phyloP scores from a whole-genome alignment of 2,888 invertebrate genomes.

The Chrysomela aeneicollis region DNA sequence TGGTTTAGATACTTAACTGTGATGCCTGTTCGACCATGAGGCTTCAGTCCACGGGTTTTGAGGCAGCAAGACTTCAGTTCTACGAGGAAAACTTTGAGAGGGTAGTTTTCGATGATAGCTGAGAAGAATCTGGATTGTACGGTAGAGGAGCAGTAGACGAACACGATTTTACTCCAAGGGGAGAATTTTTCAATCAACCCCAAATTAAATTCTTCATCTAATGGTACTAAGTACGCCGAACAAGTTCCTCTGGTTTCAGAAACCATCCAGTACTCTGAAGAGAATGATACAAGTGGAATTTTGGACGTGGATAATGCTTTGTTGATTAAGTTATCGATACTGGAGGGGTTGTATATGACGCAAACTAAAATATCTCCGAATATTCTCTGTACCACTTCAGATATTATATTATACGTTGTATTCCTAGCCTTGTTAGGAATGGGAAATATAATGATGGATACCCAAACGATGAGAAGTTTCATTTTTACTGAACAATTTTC shows the following conservation, averaged over 20 bases:
- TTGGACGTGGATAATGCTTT: slow-evolving; percentile 15
- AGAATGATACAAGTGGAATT: background rate
- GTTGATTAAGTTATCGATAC: background rate
- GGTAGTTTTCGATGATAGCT: background rate
- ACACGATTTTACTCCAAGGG: slow-evolving; percentile 16
- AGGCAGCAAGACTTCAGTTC: background rate
- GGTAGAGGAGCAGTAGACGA: background rate
- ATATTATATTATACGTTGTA: background rate
- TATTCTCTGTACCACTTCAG: background rate
- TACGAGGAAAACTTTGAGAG: slow-evolving; percentile 10
- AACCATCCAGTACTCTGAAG: background rate
- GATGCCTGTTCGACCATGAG: background rate
- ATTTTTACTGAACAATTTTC: background rate
- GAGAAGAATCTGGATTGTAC: background rate
- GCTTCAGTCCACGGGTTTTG: background rate
- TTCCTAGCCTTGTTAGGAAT: background rate
- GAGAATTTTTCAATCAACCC: background rate
- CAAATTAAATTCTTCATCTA: background rate
- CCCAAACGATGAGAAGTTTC: background rate
- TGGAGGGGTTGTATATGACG: background rate
- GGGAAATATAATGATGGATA: background rate
- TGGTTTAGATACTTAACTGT: background rate
- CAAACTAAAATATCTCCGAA: background rate
- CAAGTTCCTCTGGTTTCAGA: background rate
- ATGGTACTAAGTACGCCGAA: background rate